phyloP scores from a whole-genome alignment of 2,113 vertebrate genomes.

The Centropus unirufus region DNA sequence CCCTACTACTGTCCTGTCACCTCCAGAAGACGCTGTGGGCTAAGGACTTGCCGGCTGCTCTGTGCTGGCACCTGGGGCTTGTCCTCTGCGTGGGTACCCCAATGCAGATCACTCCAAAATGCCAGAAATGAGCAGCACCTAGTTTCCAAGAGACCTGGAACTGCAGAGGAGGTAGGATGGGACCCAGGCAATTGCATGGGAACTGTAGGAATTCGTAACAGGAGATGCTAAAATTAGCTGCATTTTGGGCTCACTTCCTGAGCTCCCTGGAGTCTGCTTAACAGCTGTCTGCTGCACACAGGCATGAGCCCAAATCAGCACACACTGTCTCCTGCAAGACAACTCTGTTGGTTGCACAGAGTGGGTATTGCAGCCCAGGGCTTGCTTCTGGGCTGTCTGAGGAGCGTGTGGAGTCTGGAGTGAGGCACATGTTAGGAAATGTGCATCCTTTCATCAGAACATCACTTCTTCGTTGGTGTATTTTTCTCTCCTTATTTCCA shows the following conservation, averaged over 20 bases:
- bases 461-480: neutral
- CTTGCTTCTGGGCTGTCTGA: neutral
- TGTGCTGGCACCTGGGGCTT: neutral
- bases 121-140: neutral
- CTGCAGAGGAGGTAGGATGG: neutral
- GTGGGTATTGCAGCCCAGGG: neutral
- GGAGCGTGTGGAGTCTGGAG: neutral
- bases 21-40: neutral
- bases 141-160: neutral
- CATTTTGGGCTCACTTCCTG: neutral
- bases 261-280: neutral
- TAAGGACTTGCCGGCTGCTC: neutral
- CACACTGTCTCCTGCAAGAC: neutral
- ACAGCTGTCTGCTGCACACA: neutral
- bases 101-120: neutral
- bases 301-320: neutral
- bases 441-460: neutral
- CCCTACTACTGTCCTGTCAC: neutral
- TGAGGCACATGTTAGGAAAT: neutral
- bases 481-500: constrained; percentile 9
- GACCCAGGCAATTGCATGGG: neutral
- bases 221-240: constrained; percentile 36
- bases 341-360: neutral
- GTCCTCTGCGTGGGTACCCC: neutral
- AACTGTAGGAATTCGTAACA: neutral